Conservation (phyloP, 2,888 invertebrate genomes). For the Aphrophora alni region DNA sequence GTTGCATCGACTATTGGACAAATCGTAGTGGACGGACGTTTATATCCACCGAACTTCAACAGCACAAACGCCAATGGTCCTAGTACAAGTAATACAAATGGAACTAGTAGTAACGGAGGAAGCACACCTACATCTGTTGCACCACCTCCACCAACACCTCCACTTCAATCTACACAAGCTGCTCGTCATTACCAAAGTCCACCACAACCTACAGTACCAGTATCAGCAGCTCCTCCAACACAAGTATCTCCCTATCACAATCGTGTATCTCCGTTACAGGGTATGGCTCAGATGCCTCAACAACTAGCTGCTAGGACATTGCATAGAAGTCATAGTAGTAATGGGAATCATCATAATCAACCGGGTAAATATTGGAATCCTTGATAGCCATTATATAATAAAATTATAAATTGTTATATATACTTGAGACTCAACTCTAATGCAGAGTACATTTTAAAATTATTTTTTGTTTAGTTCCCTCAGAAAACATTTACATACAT, state of each 20-base stretch:
- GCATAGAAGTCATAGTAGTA: background rate
- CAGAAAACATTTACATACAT: too few relatives aligned
- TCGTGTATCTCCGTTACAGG: slow-evolving; percentile 34
- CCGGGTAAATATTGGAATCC: background rate
- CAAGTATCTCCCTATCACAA: slow-evolving; percentile 28
- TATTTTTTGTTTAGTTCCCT: too few relatives aligned
- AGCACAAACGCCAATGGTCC: background rate
- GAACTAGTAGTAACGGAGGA: slow-evolving; percentile 43
- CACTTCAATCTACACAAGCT: background rate
- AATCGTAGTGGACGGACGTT: slow-evolving; percentile 83
- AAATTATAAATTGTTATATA: too few relatives aligned
- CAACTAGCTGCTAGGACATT: slow-evolving; percentile 16
- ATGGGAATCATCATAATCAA: slow-evolving; percentile 12
- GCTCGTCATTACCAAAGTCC: slow-evolving; percentile 24
- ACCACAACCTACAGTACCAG: slow-evolving; percentile 7
- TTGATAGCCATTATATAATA: too few relatives aligned
- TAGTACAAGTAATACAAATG: background rate
- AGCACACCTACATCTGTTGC: background rate
- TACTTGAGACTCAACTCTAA: too few relatives aligned
- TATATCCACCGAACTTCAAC: slow-evolving; percentile 64
- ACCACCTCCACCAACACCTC: background rate
- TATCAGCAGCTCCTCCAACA: background rate
- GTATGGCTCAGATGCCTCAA: slow-evolving; percentile 36
- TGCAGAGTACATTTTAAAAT: too few relatives aligned
- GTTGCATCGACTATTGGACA: slow-evolving; percentile 80